Base-by-base conservation (phyloP, 2,888 invertebrate species). In the Drosophila vallismaia region DNA sequence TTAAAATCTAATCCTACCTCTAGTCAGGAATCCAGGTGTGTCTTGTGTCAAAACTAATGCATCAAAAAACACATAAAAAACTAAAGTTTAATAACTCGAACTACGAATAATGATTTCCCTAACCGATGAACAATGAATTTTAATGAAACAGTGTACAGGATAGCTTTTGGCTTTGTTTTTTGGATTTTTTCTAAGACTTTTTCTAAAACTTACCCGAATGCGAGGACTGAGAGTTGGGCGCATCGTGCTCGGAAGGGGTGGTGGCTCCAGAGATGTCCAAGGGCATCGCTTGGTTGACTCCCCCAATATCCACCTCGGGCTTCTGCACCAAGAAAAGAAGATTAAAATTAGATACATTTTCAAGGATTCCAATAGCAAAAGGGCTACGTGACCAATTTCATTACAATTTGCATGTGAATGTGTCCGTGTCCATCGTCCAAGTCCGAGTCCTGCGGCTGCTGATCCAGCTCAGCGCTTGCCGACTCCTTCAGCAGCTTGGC, bases 361-460 rank as follows among this genome's bases (percentile, higher is more conserved):
- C 40, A 60, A 19, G 58, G 63, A 36, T 10, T 10, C 10, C 1
- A 24, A 44, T 44, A 44, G 64, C 75, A 26, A 19, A 19, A 48
- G 64, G 49, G 45, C 71, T 76, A 86, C 86, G 70, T 88, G 88
- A 84, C 88, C 88, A 85, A 86, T 88, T 81, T 85, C 83, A 74
- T 90, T 89, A 91, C 91, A 88, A 91, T 92, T 85, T 93, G 93
- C 83, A 93, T 93, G 79, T 92, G 92, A 74, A 91, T 89, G 71
- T 91, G 91, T 73, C 90, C 91, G 67, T 91, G 90, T 50, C 87
- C 88, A 69, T 93, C 93, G 53, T 93, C 92, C 70, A 93, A 92
- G 82, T 94, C 94, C 12, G 92, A 93, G 78, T 93, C 93, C 64
- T 93, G 93, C 54, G 93, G 92, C 68, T 92, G 92, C 49, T 89